Evolutionary conservation across 2,797 vertebrate species (phyloP), one percentile per base, ranked within the genome.

Genomic region (Karalla daura): DNA sequence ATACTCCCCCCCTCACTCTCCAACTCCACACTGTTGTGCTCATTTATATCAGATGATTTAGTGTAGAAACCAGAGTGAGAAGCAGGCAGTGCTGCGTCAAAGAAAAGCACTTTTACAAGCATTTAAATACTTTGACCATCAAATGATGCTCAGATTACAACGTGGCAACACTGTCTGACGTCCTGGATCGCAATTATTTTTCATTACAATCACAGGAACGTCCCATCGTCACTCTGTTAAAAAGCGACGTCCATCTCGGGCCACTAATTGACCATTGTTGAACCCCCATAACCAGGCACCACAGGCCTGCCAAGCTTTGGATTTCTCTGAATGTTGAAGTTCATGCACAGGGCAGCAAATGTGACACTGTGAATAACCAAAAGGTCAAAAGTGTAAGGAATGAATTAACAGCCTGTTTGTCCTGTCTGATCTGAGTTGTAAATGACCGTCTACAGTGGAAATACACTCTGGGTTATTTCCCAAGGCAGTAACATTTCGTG

Each of bases 11-110:
- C 37, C 28, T 28, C 51, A 33, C 28, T 28, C 11, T 50, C 2
- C 30, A 12, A n/a, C 37, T 37, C 21, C 13, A 56, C 30, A 20
- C 5, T 20, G 32, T 30, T 40, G 41, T 65, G 5, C 17, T 32
- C 27, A 33, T 27, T 17, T 32, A 17, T 58, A 20, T 62, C 47
- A 47, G 24, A 20, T 63, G 20, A 52, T 49, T 24, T 35, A 49
- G 4, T 17, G n/a, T 27, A 7, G 4, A 74, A 23, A 21, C 5
- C 0, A 10, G 5, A 33, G 17, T 25, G 17, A 4, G 37, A 30
- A 66, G 56, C 25, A 30, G 28, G 6, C 3, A n/a, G n/a, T n/a
- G n/a, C n/a, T n/a, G n/a, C n/a, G 20, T 61, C 25, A 43, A 23
- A 62, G 15, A 49, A 63, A 65, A 32, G 3, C 14, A 28, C 5